Percentiles rank a stretch among this genome's conserved stretches.
Evolutionary conservation across 1,140 invertebrate species (phyloP).

Genomic region (Pseudoatta argentina): DNA sequence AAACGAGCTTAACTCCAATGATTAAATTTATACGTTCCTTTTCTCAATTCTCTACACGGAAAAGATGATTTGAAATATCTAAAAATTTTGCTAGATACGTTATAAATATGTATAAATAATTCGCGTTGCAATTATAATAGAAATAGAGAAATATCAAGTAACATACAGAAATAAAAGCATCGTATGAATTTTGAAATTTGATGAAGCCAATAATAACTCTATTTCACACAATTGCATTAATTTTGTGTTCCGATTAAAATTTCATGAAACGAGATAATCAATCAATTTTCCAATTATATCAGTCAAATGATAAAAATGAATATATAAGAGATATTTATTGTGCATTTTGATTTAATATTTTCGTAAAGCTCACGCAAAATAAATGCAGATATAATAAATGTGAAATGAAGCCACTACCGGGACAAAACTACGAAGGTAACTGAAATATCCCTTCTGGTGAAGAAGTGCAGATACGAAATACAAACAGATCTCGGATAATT

Average conservation of each 20-base stretch:
- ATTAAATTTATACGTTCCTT: background rate
- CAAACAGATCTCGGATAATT: slow-evolving; percentile 55
- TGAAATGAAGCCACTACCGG: background rate
- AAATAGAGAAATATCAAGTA: background rate
- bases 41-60: background rate
- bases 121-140: background rate
- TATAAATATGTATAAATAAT: background rate
- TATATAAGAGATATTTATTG: background rate
- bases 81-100: no score
- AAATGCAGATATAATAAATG: background rate
- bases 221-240: background rate
- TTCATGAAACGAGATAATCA: background rate
- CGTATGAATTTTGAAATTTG: background rate
- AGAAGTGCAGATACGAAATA: slow-evolving; percentile 11
- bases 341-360: background rate
- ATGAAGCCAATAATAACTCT: background rate
- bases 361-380: background rate
- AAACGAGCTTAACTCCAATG: background rate
- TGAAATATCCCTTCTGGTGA: slow-evolving; percentile 7
- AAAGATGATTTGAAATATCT: background rate
- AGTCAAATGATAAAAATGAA: background rate
- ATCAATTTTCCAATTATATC: background rate
- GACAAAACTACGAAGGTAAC: background rate
- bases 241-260: background rate
- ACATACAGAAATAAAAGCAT: background rate